These are phyloP conservation scores for Drosophila micromelanica DNA, from an alignment of 1,140 invertebrate species.

Conservation along the genomic window DNA sequence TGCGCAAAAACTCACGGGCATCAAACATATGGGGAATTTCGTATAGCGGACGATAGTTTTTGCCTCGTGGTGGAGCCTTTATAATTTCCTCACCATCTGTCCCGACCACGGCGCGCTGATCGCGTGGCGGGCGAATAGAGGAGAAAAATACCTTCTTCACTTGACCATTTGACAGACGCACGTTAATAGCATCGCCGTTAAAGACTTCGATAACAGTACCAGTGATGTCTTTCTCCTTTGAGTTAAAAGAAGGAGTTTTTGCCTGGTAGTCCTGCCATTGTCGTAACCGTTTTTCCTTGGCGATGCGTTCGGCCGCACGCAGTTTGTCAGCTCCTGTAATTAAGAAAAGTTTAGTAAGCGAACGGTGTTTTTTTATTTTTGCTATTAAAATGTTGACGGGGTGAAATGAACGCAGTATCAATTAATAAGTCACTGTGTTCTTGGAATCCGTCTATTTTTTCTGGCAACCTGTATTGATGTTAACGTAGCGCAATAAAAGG, in stretches of 20 bases:
- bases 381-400: conserved; percentile 69
- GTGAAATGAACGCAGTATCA: conserved; percentile 79
- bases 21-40: conserved; percentile 99
- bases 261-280: conserved; percentile 95
- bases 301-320: conserved; percentile 92
- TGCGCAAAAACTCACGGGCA: conserved; percentile 97
- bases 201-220: conserved; percentile 96
- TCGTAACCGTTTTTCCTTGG: conserved; percentile 94
- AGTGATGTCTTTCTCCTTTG: conserved; percentile 93
- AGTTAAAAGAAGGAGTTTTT: conserved; percentile 87
- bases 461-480: conserved; percentile 48
- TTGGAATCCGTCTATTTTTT: conserved; percentile 81
- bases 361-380: not conserved
- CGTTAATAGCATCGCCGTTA: conserved; percentile 95
- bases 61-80: conserved; percentile 87
- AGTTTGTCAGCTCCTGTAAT: conserved; percentile 91
- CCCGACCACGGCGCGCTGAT: conserved; percentile 84
- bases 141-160: conserved; percentile 97
- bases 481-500: conserved; percentile 49
- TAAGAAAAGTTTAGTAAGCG: not conserved
- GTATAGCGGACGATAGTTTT: conserved; percentile 94
- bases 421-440: conserved; percentile 54
- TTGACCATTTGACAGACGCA: conserved; percentile 91
- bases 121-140: conserved; percentile 96
- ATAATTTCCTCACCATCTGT: conserved; percentile 85